Percentiles rank a stretch among this genome's conserved stretches.
phyloP scores from a whole-genome alignment of 2,888 invertebrate species.

The Dryomyza anilis region DNA sequence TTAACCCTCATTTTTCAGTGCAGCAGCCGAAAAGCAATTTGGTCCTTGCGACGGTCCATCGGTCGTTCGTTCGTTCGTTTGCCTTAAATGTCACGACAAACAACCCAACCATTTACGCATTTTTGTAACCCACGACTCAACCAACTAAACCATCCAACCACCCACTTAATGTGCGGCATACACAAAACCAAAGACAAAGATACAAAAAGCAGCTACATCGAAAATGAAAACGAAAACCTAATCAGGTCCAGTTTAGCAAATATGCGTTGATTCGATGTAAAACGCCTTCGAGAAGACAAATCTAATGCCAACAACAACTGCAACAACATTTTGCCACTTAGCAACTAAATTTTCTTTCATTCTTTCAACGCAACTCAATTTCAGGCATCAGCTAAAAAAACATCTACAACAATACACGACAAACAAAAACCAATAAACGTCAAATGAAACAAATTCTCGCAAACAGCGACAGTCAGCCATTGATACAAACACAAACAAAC shows the following conservation, averaged over 20 bases:
- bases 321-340: constrained; percentile 3
- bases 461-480: constrained; percentile 21
- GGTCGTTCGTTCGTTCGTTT: too few species aligned
- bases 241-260: constrained; percentile 33
- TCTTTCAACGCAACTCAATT: not conserved
- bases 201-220: constrained; percentile 24
- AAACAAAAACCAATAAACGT: constrained; percentile 3
- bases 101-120: too few species aligned
- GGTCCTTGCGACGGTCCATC: too few species aligned
- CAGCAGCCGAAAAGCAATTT: too few species aligned
- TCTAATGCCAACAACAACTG: not conserved
- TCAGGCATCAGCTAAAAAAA: not conserved
- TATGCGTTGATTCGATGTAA: not conserved
- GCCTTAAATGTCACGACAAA: too few species aligned
- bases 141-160: too few species aligned
- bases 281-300: not conserved
- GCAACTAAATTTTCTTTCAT: not conserved
- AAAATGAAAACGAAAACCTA: constrained; percentile 23
- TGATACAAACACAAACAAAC: not conserved
- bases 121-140: too few species aligned
- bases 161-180: too few species aligned
- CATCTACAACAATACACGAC: not conserved
- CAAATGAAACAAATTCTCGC: constrained; percentile 14
- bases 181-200: not conserved
- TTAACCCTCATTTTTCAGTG: too few species aligned